Evolutionary conservation across 92 coral and sea anemone genomes (phyloP), one percentile per base, ranked within the genome.

Genomic region (Actinernus sp.): DNA sequence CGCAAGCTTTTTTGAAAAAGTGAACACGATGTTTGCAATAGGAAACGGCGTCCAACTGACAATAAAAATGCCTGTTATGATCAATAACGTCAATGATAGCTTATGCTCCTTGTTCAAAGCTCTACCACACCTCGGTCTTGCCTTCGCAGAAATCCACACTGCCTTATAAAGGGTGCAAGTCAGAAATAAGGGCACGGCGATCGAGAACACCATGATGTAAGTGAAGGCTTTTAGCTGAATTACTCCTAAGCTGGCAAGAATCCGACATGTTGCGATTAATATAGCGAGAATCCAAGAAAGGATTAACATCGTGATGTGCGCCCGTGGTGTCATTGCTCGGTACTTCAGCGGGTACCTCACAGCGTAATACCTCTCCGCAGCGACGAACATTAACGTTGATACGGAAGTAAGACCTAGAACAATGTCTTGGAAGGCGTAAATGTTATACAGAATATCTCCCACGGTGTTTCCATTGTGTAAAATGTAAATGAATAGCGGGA

Each of bases 41-140:
- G 63, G 77, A 12, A 70, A 70, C 11, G 77, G 77, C 27, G 65
- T 28, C 77, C 77, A 70, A 17, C 66, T 70, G 33, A 70, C 28
- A 16, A 70, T 45, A 17, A 70, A 70, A 19, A 70, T 40, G 2
- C 67, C 18, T 37, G 77, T 70, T 17, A 70, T 34, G 9, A 70
- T 70, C 21, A 70, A 70, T 4, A 70, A 41, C 14, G 67, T 70
- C 12, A 23, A 16, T 6, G 66, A 70, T 3, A 70, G 49, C 14
- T 22, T 55, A 5, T 37, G 39, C 21, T 70, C 77, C 55, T 55
- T 48, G 28, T 70, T 50, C 5, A 23, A 9, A 0, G 29, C 39
- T 13, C 28, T 60, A 17, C 67, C 67, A 6, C 23, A 39, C 9
- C 30, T 24, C 14, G 49, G 67, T 25, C 29, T 36, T 1, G 30